Base-by-base conservation (phyloP, 2,113 vertebrate genomes). In the Tamias sibiricus region DNA sequence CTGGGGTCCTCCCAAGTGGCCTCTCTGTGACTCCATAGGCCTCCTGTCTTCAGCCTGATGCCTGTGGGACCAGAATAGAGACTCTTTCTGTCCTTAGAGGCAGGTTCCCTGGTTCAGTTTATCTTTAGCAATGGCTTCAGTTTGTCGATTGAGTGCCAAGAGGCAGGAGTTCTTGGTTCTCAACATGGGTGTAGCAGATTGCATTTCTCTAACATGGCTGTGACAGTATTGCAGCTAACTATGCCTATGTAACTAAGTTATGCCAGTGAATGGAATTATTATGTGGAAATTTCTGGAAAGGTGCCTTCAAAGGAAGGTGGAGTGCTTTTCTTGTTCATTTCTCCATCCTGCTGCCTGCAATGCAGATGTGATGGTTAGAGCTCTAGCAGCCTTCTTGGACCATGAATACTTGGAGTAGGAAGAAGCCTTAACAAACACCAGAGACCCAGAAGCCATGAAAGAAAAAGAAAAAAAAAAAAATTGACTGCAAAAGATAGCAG, bases 261-360 rank as follows among this genome's bases (percentile, higher is more conserved):
- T 32, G 72, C 64, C 42, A 3, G 44, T 35, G n/a, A 54, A n/a
- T 88, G 40, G n/a, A 74, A 94, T 80, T 72, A 11, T 17, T 30
- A 22, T 57, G 54, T 69, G 76, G 87, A 75, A 83, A 35, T 76
- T 75, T 96, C 87, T 93, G 59, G 87, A 69, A 94, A 87, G 64
- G 37, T 59, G 66, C 44, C 47, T 88, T 96, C 16, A 85, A 54
- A 69, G 17, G 64, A 37, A 68, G 10, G 10, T 40, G 7, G 26
- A 42, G 28, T 84, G 49, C 20, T 74, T 37, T 40, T 95, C 66
- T 77, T 49, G 22, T 76, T 11, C 17, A 10, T 49, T 81, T 80
- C 59, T 91, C 71, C 26, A 26, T 85, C 54, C 22, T 22, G 17
- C 12, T 81, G 42, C 19, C 59, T 81, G 4, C 54, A 35, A 44